These are phyloP conservation scores for Tineola bisselliella DNA, from an alignment of 2,888 invertebrate species.

Conservation along the genomic window DNA sequence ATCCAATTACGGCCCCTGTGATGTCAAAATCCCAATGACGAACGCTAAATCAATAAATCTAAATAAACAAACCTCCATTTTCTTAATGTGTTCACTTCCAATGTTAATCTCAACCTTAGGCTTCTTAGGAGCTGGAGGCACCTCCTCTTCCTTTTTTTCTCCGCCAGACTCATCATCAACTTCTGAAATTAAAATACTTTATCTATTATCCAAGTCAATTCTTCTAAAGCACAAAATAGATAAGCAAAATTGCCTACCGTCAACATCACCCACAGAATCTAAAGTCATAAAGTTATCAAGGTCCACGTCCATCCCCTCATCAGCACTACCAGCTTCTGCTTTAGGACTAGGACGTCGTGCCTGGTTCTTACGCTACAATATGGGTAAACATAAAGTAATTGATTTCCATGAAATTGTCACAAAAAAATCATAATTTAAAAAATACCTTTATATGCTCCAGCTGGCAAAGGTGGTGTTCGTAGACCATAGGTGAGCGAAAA, in stretches of 20 bases:
- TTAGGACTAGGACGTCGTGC: constrained; percentile 56
- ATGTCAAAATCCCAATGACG: no score
- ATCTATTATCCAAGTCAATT: constrained; percentile 16
- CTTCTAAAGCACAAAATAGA: not conserved
- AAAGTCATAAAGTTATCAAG: constrained; percentile 87
- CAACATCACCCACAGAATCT: constrained; percentile 88
- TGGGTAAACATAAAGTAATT: not conserved
- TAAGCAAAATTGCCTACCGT: constrained; percentile 61
- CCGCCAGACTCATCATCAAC: constrained; percentile 69
- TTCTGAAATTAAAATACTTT: constrained; percentile 29
- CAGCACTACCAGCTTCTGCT: constrained; percentile 71
- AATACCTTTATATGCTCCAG: constrained; percentile 81
- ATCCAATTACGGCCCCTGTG: not conserved
- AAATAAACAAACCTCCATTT: constrained; percentile 69
- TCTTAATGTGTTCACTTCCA: constrained; percentile 80
- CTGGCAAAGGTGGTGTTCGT: constrained; percentile 84
- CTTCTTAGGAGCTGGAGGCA: constrained; percentile 55
- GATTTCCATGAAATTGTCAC: not conserved
- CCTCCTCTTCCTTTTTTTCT: constrained; percentile 63
- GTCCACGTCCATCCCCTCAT: constrained; percentile 78
- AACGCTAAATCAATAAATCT: no score
- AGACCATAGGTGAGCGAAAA: constrained; percentile 86
- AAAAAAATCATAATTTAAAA: constrained; percentile 9
- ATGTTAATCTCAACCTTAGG: constrained; percentile 75
- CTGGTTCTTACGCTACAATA: constrained; percentile 36